Evolutionary conservation across 53 echinoderm and acorn worm genomes (phyloP).

Genomic region (Zoroaster sp.): DNA sequence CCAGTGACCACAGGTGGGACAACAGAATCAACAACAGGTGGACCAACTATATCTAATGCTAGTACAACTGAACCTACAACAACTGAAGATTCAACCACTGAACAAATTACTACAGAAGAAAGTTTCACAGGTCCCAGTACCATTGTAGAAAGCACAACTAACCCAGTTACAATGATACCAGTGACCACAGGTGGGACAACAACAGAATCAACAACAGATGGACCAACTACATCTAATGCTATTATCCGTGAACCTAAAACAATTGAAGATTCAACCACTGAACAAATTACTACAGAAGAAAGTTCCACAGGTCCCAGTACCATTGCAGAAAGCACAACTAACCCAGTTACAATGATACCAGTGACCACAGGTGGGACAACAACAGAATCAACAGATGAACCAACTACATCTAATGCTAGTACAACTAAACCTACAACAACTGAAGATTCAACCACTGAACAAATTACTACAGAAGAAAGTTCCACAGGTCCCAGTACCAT

Average conservation of each 20-base stretch:
- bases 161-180: neutral
- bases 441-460: neutral
- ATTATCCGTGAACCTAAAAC: neutral
- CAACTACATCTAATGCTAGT: too few species aligned
- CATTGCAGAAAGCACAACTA: neutral
- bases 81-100: neutral
- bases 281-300: neutral
- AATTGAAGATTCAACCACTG: neutral
- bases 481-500: neutral
- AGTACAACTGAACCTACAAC: neutral
- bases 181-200: neutral
- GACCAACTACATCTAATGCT: neutral
- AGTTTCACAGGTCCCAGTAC: too few species aligned
- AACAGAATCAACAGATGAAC: too few species aligned
- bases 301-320: neutral
- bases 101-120: neutral
- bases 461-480: neutral
- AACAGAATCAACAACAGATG: neutral
- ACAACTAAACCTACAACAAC: neutral
- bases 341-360: too few species aligned
- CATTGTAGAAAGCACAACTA: neutral
- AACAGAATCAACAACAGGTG: neutral
- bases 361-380: too few species aligned
- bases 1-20: neutral
- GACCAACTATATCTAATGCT: neutral